Evolutionary conservation across 2,797 vertebrate genomes (phyloP), one percentile per base, ranked within the genome.

Genomic region (Hypotaenidia philippensis): DNA sequence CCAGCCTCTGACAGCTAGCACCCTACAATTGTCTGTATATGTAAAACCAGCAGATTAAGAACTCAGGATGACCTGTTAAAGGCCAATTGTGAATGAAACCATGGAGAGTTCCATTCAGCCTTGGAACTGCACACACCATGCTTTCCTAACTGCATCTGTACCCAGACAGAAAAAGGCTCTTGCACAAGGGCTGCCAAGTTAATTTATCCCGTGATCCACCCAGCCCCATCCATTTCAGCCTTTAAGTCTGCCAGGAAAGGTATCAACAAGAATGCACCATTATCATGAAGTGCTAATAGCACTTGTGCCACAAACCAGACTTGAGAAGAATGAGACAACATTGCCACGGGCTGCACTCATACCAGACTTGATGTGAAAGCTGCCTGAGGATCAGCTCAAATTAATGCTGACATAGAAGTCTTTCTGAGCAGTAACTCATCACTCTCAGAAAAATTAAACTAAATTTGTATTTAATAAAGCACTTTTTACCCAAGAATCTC

Each of bases 11-110:
- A 10, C 9, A 88, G 36, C 5, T 36, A 47, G 55, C 45, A 60
- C 21, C 17, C 47, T 72, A 25, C 3, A 1, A 1, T 2, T 74
- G 49, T n/a, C 52, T 64, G 5, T 3, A 31, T 6, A 69, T 10
- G 12, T 56, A 32, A 90, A 93, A 82, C 3, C 0, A 70, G 27
- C 8, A 61, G 65, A 61, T 29, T 34, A 56, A 94, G 78, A 94
- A 78, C 57, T 60, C 26, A 20, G 0, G 20, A 56, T 7, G 52
- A 53, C 1, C 1, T 40, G 53, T 60, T 55, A 15, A 87, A 79
- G 16, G 19, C 1, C 65, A 63, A 38, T 9, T 61, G 56, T 70
- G 41, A 89, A 61, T 9, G n/a, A 87, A 85, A 71, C 16, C 19
- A 34, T 4, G 8, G 44, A 74, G 57, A 71, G 27, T 22, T 75